These are phyloP conservation scores for Malurus alboscapulatus DNA, from an alignment of 2,113 vertebrate genomes.

Conservation along the genomic window DNA sequence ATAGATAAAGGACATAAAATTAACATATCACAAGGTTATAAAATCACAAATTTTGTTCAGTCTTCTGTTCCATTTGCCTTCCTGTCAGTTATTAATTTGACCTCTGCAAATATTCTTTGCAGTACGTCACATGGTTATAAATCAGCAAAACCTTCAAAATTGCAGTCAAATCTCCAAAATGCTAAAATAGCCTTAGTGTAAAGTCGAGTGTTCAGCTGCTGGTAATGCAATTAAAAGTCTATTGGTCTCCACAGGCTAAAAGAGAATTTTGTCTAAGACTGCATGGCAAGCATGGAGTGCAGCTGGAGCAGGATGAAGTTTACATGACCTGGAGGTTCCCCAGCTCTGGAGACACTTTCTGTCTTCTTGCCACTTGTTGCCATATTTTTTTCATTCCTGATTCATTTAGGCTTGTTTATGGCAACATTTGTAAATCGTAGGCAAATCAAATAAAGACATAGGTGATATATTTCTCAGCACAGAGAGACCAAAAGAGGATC, in stretches of 20 bases:
- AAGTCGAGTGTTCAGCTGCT: neutral
- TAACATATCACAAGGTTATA: conserved; percentile 39
- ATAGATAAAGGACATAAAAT: conserved; percentile 40
- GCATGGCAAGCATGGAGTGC: neutral
- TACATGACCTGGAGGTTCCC: rapidly evolving
- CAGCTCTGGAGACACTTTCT: neutral
- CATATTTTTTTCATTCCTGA: neutral
- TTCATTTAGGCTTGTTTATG: neutral
- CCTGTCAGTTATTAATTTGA: conserved; percentile 47
- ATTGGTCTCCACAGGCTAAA: neutral
- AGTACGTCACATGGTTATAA: neutral
- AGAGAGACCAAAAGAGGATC: neutral
- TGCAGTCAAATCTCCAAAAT: neutral
- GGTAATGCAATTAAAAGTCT: neutral
- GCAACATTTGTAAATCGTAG: neutral
- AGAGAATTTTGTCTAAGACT: neutral
- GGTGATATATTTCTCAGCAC: neutral
- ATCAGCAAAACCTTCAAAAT: conserved; percentile 19
- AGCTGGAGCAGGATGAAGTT: neutral
- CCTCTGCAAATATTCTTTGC: conserved; percentile 39
- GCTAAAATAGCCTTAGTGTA: neutral
- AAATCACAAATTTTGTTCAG: conserved; percentile 45
- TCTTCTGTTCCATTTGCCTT: conserved; percentile 20
- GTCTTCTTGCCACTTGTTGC: neutral
- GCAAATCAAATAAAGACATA: neutral